Evolutionary conservation across 2,888 invertebrate genomes (phyloP), one percentile per base, ranked within the genome.

Genomic region (Lydus trimaculatus): DNA sequence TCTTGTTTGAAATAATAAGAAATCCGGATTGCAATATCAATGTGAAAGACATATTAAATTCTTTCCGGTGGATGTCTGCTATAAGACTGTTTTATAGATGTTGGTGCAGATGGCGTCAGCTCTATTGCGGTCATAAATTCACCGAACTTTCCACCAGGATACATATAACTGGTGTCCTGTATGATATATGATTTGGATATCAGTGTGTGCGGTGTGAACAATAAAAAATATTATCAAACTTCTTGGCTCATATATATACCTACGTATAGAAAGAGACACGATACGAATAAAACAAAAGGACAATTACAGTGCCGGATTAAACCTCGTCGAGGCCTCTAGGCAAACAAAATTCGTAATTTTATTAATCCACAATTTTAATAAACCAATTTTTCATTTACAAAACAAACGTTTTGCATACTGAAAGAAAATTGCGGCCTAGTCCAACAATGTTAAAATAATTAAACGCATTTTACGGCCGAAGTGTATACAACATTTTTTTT

Each of bases 61-160:
- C 73, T 69, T 68, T 20, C 20, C 63, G 52, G 60, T 68, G 73
- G n/a, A 75, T 73, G 69, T 66, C 64, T 69, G 65, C 20, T 43
- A 17, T 43, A 65, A 63, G 71, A 63, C 71, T 68, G 68, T 71
- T 75, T 75, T 75, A 70, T 70, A 67, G 72, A 67, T 62, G 67
- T 36, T 48, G 31, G 70, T 72, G 68, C 81, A 81, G 80, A 80
- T 81, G 80, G 78, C 78, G 81, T 73, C 73, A 72, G 72, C 76
- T 80, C 81, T 79, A 81, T 81, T 81, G 81, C 81, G 79, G 80
- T 81, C 80, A 73, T 81, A 81, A 81, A 81, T 81, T 78, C 76
- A 70, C 77, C 79, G 76, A 77, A 75, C 4, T 80, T 80, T 80
- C 79, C 76, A 79, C 79, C 79, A 75, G 78, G 73, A 80, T 80